phyloP scores from a whole-genome alignment of 2,113 vertebrate species.

The Albula glossodonta region DNA sequence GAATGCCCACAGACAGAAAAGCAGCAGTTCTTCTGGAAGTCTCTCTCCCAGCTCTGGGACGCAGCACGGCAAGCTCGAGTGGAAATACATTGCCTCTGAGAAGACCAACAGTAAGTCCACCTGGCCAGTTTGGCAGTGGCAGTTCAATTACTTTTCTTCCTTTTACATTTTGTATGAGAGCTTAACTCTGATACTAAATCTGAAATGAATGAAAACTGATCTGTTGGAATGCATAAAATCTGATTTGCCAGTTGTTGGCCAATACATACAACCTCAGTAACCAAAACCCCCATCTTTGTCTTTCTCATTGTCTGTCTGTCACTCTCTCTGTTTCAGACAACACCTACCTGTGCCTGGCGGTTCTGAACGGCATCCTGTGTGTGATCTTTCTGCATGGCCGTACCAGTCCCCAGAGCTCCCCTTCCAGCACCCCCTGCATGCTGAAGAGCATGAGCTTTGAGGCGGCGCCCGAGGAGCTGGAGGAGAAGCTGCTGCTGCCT shows the following conservation, averaged over 20 bases:
- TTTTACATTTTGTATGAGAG: too few species aligned
- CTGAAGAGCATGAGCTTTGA: slow-evolving; percentile 96
- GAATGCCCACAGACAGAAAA: slow-evolving; percentile 91
- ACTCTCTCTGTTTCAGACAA: slow-evolving; percentile 69
- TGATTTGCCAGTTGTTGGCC: background rate
- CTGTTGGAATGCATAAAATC: background rate
- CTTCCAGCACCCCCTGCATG: slow-evolving; percentile 88
- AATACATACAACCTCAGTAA: background rate
- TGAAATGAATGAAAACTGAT: background rate
- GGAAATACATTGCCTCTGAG: slow-evolving; percentile 98
- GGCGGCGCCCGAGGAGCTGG: slow-evolving; percentile 74
- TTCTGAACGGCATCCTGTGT: slow-evolving; percentile 89
- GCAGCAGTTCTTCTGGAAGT: slow-evolving; percentile 90
- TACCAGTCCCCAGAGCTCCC: slow-evolving; percentile 91
- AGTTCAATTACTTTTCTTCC: background rate
- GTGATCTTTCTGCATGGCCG: slow-evolving; percentile 97
- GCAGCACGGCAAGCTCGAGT: slow-evolving; percentile 86
- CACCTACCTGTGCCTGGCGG: slow-evolving; percentile 93
- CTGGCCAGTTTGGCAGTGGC: rapidly evolving
- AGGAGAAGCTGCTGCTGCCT: slow-evolving; percentile 87
- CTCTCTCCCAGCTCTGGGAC: slow-evolving; percentile 84
- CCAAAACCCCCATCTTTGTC: background rate
- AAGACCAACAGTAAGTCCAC: slow-evolving; percentile 91
- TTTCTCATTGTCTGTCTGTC: background rate
- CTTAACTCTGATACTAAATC: background rate